Percentiles rank a stretch among this genome's conserved stretches.
Conservation (phyloP, 2,888 invertebrate species). For the Xanthia togata region DNA sequence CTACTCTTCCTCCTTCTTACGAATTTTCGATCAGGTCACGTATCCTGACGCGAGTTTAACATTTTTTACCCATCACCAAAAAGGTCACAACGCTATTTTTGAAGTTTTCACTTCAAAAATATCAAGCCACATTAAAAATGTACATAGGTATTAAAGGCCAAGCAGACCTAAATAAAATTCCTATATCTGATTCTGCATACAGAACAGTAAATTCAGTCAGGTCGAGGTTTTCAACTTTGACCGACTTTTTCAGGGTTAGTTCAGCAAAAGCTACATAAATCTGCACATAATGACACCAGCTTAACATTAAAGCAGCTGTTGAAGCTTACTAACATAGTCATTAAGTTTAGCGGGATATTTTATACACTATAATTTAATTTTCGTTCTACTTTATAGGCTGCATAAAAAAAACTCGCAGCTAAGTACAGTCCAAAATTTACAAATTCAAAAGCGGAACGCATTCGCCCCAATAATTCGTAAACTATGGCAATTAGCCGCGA, state of each 20-base stretch:
- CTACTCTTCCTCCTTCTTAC: no score
- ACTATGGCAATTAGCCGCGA: constrained; percentile 73
- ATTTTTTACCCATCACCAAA: no score
- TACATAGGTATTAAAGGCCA: constrained; percentile 6
- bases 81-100: no score
- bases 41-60: no score
- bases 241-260: constrained; percentile 44
- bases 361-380: background rate
- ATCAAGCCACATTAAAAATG: background rate
- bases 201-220: constrained; percentile 24
- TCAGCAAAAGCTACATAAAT: constrained; percentile 34
- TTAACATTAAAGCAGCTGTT: constrained; percentile 12
- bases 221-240: constrained; percentile 51
- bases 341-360: background rate
- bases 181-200: constrained; percentile 38
- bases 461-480: constrained; percentile 64
- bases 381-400: background rate
- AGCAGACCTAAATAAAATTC: background rate
- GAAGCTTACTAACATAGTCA: background rate
- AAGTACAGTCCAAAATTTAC: background rate
- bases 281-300: constrained; percentile 16
- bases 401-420: background rate
- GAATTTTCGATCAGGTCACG: no score
- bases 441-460: constrained; percentile 42
- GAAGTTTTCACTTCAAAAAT: no score